phyloP scores from a whole-genome alignment of 2,797 vertebrate species.

The Anguilla megastoma region DNA sequence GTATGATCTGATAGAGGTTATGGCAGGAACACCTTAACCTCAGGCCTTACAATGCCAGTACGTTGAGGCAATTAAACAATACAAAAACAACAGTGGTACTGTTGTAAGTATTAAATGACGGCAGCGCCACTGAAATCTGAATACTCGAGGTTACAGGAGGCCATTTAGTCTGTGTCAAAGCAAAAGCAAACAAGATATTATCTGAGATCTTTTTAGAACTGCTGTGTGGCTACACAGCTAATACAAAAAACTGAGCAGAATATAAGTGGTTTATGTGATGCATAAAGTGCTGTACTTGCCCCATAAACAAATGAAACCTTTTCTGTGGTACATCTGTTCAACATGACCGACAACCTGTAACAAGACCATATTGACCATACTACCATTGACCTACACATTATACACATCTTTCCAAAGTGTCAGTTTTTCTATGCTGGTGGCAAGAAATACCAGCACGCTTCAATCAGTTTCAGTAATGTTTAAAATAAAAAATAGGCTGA shows the following conservation, averaged over 20 bases:
- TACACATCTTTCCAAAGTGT: slow-evolving; percentile 1
- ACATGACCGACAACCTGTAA: neutral
- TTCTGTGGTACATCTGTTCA: neutral
- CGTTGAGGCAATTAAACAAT: neutral
- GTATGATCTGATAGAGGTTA: neutral
- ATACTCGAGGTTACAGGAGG: neutral
- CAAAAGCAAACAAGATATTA: neutral
- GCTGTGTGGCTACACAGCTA: neutral
- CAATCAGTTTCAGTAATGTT: neutral
- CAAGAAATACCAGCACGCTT: neutral
- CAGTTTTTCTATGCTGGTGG: neutral
- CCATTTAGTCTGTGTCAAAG: neutral
- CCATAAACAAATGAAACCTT: neutral
- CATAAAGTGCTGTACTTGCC: neutral
- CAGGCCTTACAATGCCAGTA: neutral
- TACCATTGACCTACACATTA: neutral
- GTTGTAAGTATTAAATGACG: neutral
- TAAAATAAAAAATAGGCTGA: neutral
- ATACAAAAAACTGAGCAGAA: neutral
- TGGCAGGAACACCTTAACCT: neutral
- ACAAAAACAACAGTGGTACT: neutral
- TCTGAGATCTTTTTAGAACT: neutral
- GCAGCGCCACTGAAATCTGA: neutral
- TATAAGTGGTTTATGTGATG: neutral
- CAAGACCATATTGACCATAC: neutral